Evolutionary conservation across 2,888 invertebrate genomes (phyloP), one percentile per base, ranked within the genome.

Genomic region (Idaea dimidiata): DNA sequence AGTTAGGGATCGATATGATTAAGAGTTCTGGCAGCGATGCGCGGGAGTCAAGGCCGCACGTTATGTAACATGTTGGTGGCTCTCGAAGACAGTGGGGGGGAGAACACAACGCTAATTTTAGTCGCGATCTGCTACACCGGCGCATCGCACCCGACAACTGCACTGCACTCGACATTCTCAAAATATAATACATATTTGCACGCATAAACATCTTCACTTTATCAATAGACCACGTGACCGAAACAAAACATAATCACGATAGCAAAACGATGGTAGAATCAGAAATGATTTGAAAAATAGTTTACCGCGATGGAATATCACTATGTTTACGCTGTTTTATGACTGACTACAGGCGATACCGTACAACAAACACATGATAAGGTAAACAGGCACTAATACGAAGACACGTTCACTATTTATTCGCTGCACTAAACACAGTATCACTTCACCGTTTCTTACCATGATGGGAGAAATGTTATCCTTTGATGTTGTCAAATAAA

Each of bases 11-110:
- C 43, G 43, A 43, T 43, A 43, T 8, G 43, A 43, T 43, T 10
- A 43, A 43, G 43, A 43, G 43, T 43, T 43, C 43, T 43, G 43
- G 57, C 24, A 76, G 78, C 78, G 77, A 84, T 79, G 90, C 90
- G 91, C 91, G 88, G 90, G 92, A 92, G 91, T 92, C 92, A 92
- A 92, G 92, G 92, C 91, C 91, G 82, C 72, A 58, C 84, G 81
- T 92, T 91, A 92, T 84, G 76, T 91, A 91, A 92, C 81, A 67
- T 70, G 66, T 62, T 63, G 64, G 63, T 69, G 72, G 72, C 73
- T 77, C 73, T 77, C 73, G 43, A 43, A 7, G 14, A 43, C 76
- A 68, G 85, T 80, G 14, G 87, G 87, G 87, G 84, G 86, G 81
- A 80, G 82, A 72, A 73, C 69, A 75, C 75, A 17, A 17, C 79